Base-by-base conservation (phyloP, 92 coral and sea anemone genomes). In the Scolanthus callimorphus region DNA sequence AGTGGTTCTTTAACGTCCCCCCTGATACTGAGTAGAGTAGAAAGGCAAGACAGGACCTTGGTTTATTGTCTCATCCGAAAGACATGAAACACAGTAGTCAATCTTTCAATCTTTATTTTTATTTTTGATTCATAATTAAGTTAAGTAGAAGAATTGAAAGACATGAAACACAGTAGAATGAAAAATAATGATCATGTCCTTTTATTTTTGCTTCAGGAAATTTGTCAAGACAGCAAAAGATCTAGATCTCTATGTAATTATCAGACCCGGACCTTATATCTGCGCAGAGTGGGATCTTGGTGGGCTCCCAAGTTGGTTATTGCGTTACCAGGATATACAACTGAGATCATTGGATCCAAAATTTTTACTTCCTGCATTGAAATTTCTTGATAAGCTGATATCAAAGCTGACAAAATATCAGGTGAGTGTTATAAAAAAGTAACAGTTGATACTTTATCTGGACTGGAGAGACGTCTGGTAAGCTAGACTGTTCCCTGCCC, bases 261-360 rank as follows among this genome's bases (percentile, higher is more conserved):
- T 82, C 31, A 49, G 89, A 1, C 89, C 89, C n/a, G 89, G 89
- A 21, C 89, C 89, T 31, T 82, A 74, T 37, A 82, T 82, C 34
- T 82, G 89, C 59, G 78, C 89, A 0, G 89, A 82, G 62, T 82
- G 89, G 89, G 89, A 82, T 26, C 71, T 69, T 12, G 89, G 89
- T 62, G 89, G 89, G 15, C 31, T 82, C 17, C 89, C 89, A 19
- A 82, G 99, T 39, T 63, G 73, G 80, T 43, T 73, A 20, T 41
- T 73, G 8, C 71, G 27, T 25, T 68, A 75, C 20, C 82, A 54
- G 15, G 58, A 65, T 25, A 55, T 63, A 59, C 23, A 66, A 21
- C 27, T 75, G 4, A 49, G 75, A 27, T 55, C 59, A 6, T 12
- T 57, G 20, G 54, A 60, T 27, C 17, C 29, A 43, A 59, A 56